These are phyloP conservation scores for Caenorhabditis imperialis DNA, from an alignment of 2,888 invertebrate species.

Conservation along the genomic window DNA sequence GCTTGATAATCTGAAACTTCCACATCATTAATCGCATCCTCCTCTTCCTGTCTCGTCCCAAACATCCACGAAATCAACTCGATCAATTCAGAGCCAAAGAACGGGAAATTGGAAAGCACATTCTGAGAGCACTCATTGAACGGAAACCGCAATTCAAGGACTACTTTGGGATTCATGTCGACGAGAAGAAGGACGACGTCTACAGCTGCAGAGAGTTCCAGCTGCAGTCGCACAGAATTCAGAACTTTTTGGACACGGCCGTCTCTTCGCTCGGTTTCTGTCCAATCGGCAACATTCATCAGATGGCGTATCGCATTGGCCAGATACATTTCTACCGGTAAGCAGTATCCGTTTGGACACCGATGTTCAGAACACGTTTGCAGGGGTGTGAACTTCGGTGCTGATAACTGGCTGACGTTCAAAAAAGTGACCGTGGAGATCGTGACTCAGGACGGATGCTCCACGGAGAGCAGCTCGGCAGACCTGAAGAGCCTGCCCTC, in stretches of 20 bases:
- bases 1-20: no score
- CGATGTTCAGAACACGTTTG: no score
- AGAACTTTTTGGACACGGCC: constrained; percentile 61
- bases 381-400: constrained; percentile 65
- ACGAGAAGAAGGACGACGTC: constrained; percentile 48
- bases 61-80: constrained; percentile 19
- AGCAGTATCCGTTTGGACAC: neutral
- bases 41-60: neutral
- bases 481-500: constrained; percentile 36
- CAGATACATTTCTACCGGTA: constrained; percentile 61
- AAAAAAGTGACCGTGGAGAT: constrained; percentile 61
- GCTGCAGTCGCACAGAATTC: constrained; percentile 58
- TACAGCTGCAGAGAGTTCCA: constrained; percentile 49
- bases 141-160: constrained; percentile 59
- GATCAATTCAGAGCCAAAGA: constrained; percentile 59
- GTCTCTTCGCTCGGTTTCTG: constrained; percentile 58
- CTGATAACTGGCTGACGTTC: constrained; percentile 65
- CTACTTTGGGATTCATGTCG: constrained; percentile 57
- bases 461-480: constrained; percentile 20
- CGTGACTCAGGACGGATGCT: constrained; percentile 37
- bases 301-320: constrained; percentile 63
- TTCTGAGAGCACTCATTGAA: constrained; percentile 55
- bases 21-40: no score
- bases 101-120: constrained; percentile 58
- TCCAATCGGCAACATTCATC: constrained; percentile 48